Conservation (phyloP, 2,113 vertebrate genomes). For the Lagopus muta region DNA sequence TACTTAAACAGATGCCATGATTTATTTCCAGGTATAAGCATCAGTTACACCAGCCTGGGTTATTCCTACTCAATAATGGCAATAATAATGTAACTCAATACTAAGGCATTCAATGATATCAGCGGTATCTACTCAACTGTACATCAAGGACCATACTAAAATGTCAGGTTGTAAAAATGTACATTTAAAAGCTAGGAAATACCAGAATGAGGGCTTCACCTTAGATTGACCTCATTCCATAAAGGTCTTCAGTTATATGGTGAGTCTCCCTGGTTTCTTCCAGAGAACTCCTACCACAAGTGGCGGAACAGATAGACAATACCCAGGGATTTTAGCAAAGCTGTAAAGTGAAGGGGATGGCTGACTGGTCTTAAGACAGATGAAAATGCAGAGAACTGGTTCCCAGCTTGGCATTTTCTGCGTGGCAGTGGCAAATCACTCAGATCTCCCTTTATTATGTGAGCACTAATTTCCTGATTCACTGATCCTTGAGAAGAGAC, state of each 20-base stretch:
- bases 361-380: neutral
- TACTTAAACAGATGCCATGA: neutral
- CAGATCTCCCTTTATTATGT: neutral
- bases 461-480: neutral
- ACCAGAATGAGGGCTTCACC: neutral
- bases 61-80: neutral
- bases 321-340: neutral
- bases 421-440: neutral
- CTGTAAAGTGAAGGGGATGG: neutral
- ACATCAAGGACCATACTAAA: neutral
- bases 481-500: neutral
- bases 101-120: neutral
- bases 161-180: neutral
- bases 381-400: neutral
- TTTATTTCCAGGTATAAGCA: neutral
- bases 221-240: neutral
- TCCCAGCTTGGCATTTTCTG: neutral
- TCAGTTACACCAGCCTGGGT: neutral
- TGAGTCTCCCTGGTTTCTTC: neutral
- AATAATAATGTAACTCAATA: neutral
- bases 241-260: neutral
- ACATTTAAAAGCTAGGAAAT: neutral
- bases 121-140: neutral
- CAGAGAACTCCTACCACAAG: neutral
- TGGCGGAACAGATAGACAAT: neutral